Evolutionary conservation across 2,888 invertebrate species (phyloP).

Genomic region (Sericinus montela): DNA sequence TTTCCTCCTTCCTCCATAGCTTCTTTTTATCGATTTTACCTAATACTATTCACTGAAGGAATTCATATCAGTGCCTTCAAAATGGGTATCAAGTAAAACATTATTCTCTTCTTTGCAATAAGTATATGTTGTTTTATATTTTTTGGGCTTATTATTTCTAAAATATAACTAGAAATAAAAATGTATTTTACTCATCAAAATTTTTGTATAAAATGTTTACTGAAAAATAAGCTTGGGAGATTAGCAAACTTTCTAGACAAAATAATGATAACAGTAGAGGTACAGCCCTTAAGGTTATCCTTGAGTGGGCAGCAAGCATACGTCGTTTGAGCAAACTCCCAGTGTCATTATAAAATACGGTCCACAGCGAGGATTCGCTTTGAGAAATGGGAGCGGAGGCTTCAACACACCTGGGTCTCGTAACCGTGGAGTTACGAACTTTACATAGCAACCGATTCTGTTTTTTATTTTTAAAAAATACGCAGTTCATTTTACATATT

Average conservation of each 20-base stretch:
- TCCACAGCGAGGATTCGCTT: constrained; percentile 66
- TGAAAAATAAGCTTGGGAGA: constrained; percentile 24
- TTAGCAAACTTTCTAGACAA: constrained; percentile 24
- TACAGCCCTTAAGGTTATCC: constrained; percentile 57
- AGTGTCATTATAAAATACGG: constrained; percentile 75
- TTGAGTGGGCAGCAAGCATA: constrained; percentile 68
- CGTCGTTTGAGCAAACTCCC: constrained; percentile 64
- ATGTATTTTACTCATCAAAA: too few relatives aligned
- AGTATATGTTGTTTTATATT: too few relatives aligned
- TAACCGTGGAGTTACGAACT: constrained; percentile 37
- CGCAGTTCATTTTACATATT: constrained; percentile 20
- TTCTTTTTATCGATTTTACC: too few relatives aligned
- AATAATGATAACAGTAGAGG: constrained; percentile 43
- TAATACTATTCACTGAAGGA: too few relatives aligned
- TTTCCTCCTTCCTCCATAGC: too few relatives aligned
- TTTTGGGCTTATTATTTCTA: too few relatives aligned
- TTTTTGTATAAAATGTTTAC: neutral
- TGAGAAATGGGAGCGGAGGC: constrained; percentile 68
- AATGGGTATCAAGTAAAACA: too few relatives aligned
- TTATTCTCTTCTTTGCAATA: too few relatives aligned
- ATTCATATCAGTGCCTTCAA: too few relatives aligned
- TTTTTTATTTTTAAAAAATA: constrained; percentile 24
- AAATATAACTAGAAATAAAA: too few relatives aligned
- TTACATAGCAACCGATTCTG: constrained; percentile 18
- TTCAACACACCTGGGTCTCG: constrained; percentile 59